phyloP scores from a whole-genome alignment of 2,797 vertebrate species.

The Coreius guichenoti region DNA sequence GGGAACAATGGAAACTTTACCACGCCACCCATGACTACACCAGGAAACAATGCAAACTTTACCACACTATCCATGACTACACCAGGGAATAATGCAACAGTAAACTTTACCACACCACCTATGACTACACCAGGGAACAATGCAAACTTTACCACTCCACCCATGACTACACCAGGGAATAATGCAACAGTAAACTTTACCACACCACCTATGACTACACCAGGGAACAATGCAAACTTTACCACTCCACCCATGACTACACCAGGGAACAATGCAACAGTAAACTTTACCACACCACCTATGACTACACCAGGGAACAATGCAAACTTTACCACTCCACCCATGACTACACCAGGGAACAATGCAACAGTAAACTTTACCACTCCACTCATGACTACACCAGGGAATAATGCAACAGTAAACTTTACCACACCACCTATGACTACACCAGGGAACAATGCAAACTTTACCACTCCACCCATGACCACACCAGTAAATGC shows the following conservation, averaged over 20 bases:
- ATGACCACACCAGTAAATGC: neutral
- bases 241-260: constrained; percentile 9
- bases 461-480: constrained; percentile 11
- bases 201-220: constrained; percentile 1
- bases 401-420: neutral
- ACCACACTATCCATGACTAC: neutral
- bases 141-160: constrained; percentile 8
- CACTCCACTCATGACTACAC: neutral
- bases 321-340: neutral
- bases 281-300: neutral
- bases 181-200: constrained; percentile 23
- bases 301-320: neutral
- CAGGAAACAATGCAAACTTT: neutral
- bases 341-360: constrained; percentile 13
- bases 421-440: neutral
- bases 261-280: neutral
- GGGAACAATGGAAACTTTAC: neutral
- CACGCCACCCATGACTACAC: neutral
- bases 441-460: constrained; percentile 38
- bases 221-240: neutral
- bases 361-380: neutral
- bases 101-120: constrained; percentile 4
- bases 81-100: constrained; percentile 33
- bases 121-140: constrained; percentile 13
- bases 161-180: neutral